Evolutionary conservation across 2,888 invertebrate species (phyloP), one percentile per base, ranked within the genome.

Genomic region (Stenchaetothrips biformis): DNA sequence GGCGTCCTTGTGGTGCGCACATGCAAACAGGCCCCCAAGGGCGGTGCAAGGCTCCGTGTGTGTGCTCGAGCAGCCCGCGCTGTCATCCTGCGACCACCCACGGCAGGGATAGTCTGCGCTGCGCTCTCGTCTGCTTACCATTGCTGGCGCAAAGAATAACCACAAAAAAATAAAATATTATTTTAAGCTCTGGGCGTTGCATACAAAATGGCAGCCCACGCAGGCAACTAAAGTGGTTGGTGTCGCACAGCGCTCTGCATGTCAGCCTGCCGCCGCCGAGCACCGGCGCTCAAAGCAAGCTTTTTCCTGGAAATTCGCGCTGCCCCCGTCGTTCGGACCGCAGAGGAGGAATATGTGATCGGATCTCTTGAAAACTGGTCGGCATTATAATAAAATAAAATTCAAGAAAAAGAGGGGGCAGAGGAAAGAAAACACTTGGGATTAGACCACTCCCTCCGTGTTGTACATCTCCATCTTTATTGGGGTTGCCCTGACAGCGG

Each of bases 401-500:
- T 53, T 53, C 37, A 37, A 37, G 4, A 37, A 37, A 37, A 21
- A 21, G 21, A 67, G 67, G 21, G 4, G 25, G 11, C 7, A 74
- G 25, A 74, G 67, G 67, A 74, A 21, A 11, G 21, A 59, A 59
- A 74, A 74, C 67, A 74, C 67, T 21, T 7, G 21, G 67, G 67
- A 74, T 74, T 74, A 74, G 67, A 25, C 67, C 67, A 74, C 67
- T 74, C 67, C 67, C 67, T 25, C 25, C 67, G 25, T 74, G 67
- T 25, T 74, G 67, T 74, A 74, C 67, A 74, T 74, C 67, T 74
- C 67, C 67, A 74, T 74, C 67, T 74, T 74, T 74, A 74, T 74
- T 74, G 67, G 67, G 67, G 59, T 59, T 59, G 59, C 59, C 16
- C 59, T 59, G 59, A 59, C 59, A 59, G 59, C 59, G 59, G 67